A percentile compares a stretch with the other conserved stretches of the same genome.
phyloP scores from a whole-genome alignment of 2,113 vertebrate species.

The Chamaea fasciata region DNA sequence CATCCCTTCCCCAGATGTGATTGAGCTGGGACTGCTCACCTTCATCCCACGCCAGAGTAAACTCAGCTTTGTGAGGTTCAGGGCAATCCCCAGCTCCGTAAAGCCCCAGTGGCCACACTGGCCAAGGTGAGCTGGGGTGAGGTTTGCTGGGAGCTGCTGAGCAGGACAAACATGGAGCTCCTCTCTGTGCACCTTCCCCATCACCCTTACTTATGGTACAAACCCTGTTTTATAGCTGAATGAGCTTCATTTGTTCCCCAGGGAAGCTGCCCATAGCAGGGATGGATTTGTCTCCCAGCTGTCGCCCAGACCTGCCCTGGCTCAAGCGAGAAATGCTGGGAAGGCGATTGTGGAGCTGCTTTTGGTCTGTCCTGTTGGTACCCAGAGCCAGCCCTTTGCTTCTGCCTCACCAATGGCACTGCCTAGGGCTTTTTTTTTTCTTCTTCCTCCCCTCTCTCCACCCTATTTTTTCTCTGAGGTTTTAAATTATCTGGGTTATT shows the following conservation, averaged over 20 bases:
- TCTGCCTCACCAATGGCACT: background rate
- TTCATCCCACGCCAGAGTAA: rapidly evolving
- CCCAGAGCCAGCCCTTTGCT: slow-evolving; percentile 10
- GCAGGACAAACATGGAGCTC: background rate
- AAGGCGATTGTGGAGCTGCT: background rate
- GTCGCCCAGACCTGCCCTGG: background rate
- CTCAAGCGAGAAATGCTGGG: background rate
- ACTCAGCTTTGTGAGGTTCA: rapidly evolving
- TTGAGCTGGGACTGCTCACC: rapidly evolving
- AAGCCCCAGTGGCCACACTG: rapidly evolving
- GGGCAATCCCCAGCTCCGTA: background rate
- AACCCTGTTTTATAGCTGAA: background rate
- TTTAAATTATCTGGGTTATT: slow-evolving; percentile 65
- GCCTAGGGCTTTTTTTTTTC: background rate
- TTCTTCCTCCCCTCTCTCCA: background rate
- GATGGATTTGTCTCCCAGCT: slow-evolving; percentile 38
- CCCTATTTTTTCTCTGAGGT: slow-evolving; percentile 25
- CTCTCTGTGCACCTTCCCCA: background rate
- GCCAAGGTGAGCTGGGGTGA: rapidly evolving
- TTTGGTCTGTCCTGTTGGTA: background rate
- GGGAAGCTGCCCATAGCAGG: background rate
- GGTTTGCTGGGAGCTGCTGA: background rate
- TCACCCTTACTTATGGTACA: rapidly evolving
- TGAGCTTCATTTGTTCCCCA: background rate
- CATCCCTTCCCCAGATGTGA: rapidly evolving